phyloP scores from a whole-genome alignment of 2,113 vertebrate genomes.

The Tympanuchus pallidicinctus region DNA sequence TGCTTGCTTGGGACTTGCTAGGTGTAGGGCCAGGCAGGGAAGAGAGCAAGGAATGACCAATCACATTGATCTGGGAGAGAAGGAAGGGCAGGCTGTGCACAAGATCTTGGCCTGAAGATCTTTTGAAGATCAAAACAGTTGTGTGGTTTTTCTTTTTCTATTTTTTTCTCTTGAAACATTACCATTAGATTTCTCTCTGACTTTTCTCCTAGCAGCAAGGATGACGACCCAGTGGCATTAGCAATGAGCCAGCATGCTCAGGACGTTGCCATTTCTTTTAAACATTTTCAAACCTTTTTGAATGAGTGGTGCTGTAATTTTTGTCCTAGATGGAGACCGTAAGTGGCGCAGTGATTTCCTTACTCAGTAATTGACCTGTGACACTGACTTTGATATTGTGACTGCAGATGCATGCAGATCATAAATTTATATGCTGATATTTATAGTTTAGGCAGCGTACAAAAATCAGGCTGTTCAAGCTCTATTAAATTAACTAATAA shows the following conservation, averaged over 20 bases:
- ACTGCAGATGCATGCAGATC: background rate
- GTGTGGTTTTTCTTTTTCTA: too few species aligned
- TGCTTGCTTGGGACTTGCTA: accelerated
- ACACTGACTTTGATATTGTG: background rate
- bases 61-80: accelerated
- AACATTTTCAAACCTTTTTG: background rate
- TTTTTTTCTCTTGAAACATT: background rate
- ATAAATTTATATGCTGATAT: background rate
- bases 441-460: background rate
- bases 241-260: background rate
- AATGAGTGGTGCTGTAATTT: background rate
- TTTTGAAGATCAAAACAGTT: background rate
- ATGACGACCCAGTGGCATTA: background rate
- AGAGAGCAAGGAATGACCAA: background rate
- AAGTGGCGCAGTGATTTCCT: background rate
- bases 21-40: background rate
- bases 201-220: background rate
- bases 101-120: background rate
- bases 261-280: background rate
- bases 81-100: background rate
- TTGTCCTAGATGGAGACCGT: background rate
- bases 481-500: slow-evolving; percentile 12
- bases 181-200: background rate
- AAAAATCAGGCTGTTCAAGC: background rate
- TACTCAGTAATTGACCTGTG: background rate